These are phyloP conservation scores for Pseudopleuronectes americanus DNA, from an alignment of 2,797 vertebrate genomes.

Conservation along the genomic window DNA sequence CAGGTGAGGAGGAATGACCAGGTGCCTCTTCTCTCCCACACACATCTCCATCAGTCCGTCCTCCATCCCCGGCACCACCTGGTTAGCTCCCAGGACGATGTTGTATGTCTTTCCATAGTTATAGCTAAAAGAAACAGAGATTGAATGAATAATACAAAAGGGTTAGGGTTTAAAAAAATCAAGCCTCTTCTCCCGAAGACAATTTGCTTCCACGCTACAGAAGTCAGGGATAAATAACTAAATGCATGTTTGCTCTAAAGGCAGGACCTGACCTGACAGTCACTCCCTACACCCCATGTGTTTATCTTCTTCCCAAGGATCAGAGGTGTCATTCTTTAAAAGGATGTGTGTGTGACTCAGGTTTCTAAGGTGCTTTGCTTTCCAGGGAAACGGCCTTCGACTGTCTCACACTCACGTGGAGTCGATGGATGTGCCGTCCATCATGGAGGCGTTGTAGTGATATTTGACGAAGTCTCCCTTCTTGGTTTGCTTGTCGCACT, in stretches of 20 bases:
- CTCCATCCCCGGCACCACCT: slow-evolving; percentile 96
- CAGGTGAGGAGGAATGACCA: slow-evolving; percentile 93
- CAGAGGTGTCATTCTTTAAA: no score
- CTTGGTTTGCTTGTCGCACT: slow-evolving; percentile 88
- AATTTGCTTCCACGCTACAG: no score
- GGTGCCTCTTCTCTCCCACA: slow-evolving; percentile 90
- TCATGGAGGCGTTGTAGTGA: slow-evolving; percentile 94
- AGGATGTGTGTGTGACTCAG: no score
- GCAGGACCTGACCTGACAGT: no score
- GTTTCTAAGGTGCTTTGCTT: no score
- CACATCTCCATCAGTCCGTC: slow-evolving; percentile 95
- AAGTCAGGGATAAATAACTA: no score
- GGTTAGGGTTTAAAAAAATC: no score
- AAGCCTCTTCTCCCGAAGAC: no score
- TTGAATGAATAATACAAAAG: background rate
- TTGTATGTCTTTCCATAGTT: slow-evolving; percentile 95
- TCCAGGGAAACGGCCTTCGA: background rate
- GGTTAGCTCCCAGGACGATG: slow-evolving; percentile 93
- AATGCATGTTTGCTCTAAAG: no score
- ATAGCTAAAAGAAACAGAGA: slow-evolving; percentile 79
- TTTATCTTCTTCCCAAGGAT: no score
- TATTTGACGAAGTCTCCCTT: slow-evolving; percentile 97
- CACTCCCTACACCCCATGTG: background rate
- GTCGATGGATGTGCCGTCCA: slow-evolving; percentile 93
- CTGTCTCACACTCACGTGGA: slow-evolving; percentile 87